Conservation (phyloP, 2,797 vertebrate genomes). For the Poecilia gillii region DNA sequence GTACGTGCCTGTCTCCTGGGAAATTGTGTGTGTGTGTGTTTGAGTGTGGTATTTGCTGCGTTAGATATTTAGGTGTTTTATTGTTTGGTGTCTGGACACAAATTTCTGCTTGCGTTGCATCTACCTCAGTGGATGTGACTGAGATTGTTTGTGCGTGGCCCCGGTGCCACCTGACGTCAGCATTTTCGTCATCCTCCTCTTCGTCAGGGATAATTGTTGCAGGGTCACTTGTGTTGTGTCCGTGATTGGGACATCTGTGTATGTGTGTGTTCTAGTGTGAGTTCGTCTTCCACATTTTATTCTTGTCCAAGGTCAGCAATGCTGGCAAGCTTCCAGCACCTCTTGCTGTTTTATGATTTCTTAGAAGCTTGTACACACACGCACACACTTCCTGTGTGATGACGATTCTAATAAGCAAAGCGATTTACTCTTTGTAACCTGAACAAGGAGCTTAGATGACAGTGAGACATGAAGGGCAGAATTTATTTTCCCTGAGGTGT, state of each 20-base stretch:
- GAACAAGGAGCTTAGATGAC: neutral
- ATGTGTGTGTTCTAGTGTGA: neutral
- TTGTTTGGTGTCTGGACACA: neutral
- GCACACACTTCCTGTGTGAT: neutral
- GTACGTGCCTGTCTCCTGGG: constrained; percentile 67
- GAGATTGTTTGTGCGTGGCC: neutral
- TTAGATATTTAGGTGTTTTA: neutral
- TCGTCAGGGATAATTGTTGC: constrained; percentile 51
- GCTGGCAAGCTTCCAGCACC: constrained; percentile 36
- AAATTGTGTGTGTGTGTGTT: constrained; percentile 2
- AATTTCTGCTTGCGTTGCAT: neutral
- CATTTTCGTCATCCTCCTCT: constrained; percentile 43
- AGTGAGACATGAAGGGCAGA: constrained; percentile 22
- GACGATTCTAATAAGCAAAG: neutral
- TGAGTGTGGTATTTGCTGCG: neutral
- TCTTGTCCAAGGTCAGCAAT: constrained; percentile 53
- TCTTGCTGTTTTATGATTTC: constrained; percentile 37
- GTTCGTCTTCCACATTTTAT: constrained; percentile 20
- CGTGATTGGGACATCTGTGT: constrained; percentile 36
- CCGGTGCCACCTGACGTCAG: constrained; percentile 42
- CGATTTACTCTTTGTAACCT: constrained; percentile 2
- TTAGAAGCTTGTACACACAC: constrained; percentile 11
- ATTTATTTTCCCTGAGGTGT: neutral
- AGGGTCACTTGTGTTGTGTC: constrained; percentile 47
- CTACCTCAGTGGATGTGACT: neutral